These are phyloP conservation scores for Orthosia gothica DNA, from an alignment of 2,888 invertebrate genomes.

Conservation along the genomic window DNA sequence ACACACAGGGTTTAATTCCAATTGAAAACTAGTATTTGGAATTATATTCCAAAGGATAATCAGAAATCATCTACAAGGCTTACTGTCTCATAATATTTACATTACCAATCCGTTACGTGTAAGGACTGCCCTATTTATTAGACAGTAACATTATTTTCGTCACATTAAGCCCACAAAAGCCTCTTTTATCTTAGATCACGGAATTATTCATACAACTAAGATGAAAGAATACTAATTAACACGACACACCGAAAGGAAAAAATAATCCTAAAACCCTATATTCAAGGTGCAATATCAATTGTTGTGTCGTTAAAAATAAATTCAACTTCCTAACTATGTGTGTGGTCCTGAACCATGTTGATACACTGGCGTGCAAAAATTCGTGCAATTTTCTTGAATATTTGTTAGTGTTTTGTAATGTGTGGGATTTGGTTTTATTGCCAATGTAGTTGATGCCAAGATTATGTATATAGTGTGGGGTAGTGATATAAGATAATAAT, in stretches of 20 bases:
- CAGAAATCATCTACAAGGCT: no score
- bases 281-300: not conserved
- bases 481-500: no score
- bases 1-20: no score
- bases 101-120: conserved; percentile 11
- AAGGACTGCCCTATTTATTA: conserved; percentile 17
- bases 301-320: conserved; percentile 2
- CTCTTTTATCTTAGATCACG: conserved; percentile 28
- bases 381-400: conserved; percentile 35
- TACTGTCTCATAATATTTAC: not conserved
- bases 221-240: conserved; percentile 53
- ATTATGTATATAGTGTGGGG: conserved; percentile 17
- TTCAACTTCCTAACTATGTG: conserved; percentile 44
- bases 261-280: accelerated
- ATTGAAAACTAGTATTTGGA: no score
- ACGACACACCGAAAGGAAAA: not conserved
- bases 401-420: conserved; percentile 39
- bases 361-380: conserved; percentile 51
- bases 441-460: conserved; percentile 22
- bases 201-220: conserved; percentile 53
- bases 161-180: conserved; percentile 36
- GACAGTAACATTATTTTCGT: conserved; percentile 39
- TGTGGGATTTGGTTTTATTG: conserved; percentile 19
- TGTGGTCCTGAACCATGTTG: conserved; percentile 58
- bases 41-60: no score